Base-by-base conservation (phyloP, 2,888 invertebrate species). In the Molanna angustata region DNA sequence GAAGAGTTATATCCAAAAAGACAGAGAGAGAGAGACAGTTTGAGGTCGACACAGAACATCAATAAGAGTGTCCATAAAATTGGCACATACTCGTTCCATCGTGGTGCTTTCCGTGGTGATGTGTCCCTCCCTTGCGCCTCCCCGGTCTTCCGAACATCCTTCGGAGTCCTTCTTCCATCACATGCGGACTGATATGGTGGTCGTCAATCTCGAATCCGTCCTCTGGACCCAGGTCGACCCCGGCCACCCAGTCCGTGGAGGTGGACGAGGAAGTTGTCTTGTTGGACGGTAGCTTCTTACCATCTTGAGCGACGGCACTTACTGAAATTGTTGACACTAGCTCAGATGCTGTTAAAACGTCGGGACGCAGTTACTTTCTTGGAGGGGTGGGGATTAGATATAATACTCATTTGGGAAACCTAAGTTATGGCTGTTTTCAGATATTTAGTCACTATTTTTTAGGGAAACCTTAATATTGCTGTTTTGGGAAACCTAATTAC, bases 51-150 rank as follows among this genome's bases (percentile, higher is more conserved):
- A 43, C 43, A 43, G 16, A 43, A 42, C 42, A 42, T 19, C 42
- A 43, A 41, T 31, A 21, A n/a, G n/a, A n/a, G n/a, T n/a, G n/a
- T n/a, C n/a, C n/a, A n/a, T n/a, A 46, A 35, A 40, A 37, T 39
- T 35, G 39, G 51, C 76, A 77, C 77, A 71, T 77, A 77, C 77
- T 76, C 70, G 74, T 73, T 62, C 76, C 77, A 67, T 77, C 76
- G 70, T 77, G 75, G 72, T 74, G 76, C 67, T 48, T 80, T 41
- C 78, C 75, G 52, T 43, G 31, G 41, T 52, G 52, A 41, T 56
- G 46, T 21, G 44, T 56, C 31, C 56, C 56, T 35, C 60, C 57
- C 68, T 74, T 80, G 58, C 71, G 78, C 68, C 73, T 75, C 67
- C 74, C 74, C 64, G 70, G 72, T 77, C 71, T 78, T 65, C 72